These are phyloP conservation scores for Eupithecia dodoneata DNA, from an alignment of 2,888 invertebrate genomes.

Conservation along the genomic window DNA sequence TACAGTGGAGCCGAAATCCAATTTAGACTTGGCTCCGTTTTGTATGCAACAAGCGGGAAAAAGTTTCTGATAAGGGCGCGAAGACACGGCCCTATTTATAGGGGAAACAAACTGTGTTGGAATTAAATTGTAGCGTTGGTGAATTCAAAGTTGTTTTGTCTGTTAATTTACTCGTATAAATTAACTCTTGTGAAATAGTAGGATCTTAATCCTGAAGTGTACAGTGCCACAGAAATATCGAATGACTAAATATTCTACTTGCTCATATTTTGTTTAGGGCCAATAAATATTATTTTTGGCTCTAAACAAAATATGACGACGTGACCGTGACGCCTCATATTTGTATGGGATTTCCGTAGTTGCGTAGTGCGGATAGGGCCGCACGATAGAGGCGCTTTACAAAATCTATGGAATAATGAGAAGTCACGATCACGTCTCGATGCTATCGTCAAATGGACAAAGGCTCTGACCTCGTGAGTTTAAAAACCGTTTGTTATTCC, in stretches of 20 bases:
- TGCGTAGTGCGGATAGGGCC: no score
- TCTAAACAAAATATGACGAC: no score
- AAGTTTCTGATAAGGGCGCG: not conserved
- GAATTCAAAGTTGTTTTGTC: not conserved
- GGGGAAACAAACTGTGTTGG: not conserved
- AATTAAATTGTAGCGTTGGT: not conserved
- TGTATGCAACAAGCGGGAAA: slow-evolving; percentile 35
- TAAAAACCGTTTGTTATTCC: no score
- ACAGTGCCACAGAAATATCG: not conserved
- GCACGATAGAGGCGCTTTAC: no score
- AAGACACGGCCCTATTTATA: not conserved
- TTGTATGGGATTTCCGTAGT: no score
- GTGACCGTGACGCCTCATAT: no score
- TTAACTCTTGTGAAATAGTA: not conserved
- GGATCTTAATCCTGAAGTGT: not conserved
- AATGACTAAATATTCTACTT: not conserved
- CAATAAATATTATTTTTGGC: not conserved
- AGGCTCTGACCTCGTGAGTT: no score
- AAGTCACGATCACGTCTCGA: no score
- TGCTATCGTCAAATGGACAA: no score
- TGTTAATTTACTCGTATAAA: not conserved
- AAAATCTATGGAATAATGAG: no score
- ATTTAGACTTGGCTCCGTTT: slow-evolving; percentile 37
- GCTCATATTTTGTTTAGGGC: no score
- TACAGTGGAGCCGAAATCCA: slow-evolving; percentile 38